Percentiles rank a stretch among this genome's conserved stretches.
These are phyloP conservation scores for Marronus borbonicus DNA, from an alignment of 2,888 invertebrate genomes.

Conservation along the genomic window DNA sequence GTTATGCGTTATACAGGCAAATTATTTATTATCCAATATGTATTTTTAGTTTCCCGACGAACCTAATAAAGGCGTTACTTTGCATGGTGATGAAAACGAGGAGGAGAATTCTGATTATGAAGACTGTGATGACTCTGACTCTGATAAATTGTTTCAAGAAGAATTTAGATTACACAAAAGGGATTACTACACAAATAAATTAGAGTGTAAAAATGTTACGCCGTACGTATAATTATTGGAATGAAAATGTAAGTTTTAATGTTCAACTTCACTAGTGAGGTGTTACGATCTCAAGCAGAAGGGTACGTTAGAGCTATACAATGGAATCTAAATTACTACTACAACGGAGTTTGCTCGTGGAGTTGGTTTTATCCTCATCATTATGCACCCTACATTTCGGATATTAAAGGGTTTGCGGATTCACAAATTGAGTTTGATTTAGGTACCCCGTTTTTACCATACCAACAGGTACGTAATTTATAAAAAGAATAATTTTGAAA, in stretches of 20 bases:
- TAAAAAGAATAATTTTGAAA: no score
- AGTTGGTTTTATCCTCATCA: slow-evolving; percentile 99
- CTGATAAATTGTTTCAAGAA: slow-evolving; percentile 71
- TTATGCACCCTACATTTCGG: slow-evolving; percentile 97
- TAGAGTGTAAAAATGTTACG: slow-evolving; percentile 85
- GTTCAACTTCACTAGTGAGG: slow-evolving; percentile 74
- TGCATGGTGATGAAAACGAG: slow-evolving; percentile 60
- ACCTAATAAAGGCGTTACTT: slow-evolving; percentile 48
- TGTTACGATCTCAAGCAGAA: slow-evolving; percentile 86
- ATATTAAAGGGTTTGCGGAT: slow-evolving; percentile 85
- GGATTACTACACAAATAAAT: slow-evolving; percentile 93
- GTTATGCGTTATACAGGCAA: neutral
- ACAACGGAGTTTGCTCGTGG: slow-evolving; percentile 97
- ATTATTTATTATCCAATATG: no score
- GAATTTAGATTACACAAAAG: slow-evolving; percentile 90
- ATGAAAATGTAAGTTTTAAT: neutral
- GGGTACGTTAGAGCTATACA: slow-evolving; percentile 95
- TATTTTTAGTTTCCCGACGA: no score
- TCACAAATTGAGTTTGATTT: slow-evolving; percentile 85
- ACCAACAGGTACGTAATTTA: slow-evolving; percentile 79
- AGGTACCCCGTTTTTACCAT: slow-evolving; percentile 92
- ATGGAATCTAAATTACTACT: slow-evolving; percentile 98
- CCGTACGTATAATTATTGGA: slow-evolving; percentile 74
- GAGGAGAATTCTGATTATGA: slow-evolving; percentile 52
- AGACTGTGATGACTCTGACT: slow-evolving; percentile 47